A percentile compares a stretch with the other conserved stretches of the same genome.
Conservation (phyloP, 2,113 vertebrate genomes). For the Capra hircus region DNA sequence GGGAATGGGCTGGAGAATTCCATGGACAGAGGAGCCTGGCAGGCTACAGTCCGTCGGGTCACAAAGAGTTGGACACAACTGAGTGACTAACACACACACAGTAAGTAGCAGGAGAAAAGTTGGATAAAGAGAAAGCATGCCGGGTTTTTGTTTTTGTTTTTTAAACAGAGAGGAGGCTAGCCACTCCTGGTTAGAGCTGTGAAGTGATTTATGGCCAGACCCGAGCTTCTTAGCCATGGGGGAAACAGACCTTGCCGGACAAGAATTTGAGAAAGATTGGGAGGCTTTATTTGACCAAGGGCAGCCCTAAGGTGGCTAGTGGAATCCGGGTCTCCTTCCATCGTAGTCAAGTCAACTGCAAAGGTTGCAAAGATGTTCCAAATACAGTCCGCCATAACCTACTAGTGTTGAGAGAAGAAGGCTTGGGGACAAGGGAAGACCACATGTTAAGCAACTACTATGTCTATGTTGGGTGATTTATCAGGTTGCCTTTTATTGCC, state of each 20-base stretch:
- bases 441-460: no score
- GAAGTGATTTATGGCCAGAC: not conserved
- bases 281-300: not conserved
- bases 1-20: not conserved
- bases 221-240: fast-evolving
- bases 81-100: not conserved
- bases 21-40: not conserved
- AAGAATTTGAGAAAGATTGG: fast-evolving
- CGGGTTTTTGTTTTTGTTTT: not conserved
- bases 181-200: not conserved
- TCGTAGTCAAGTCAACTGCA: fast-evolving
- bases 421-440: not conserved
- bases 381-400: fast-evolving
- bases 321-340: not conserved
- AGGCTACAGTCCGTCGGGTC: not conserved
- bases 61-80: not conserved
- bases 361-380: not conserved
- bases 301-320: not conserved
- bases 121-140: not conserved
- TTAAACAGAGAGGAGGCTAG: not conserved
- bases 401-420: not conserved
- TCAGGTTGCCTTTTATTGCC: not conserved
- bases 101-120: not conserved
- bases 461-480: no score
- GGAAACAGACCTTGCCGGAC: not conserved